Evolutionary conservation across 2,113 vertebrate genomes (phyloP).

Genomic region (Microtus ochrogaster): DNA sequence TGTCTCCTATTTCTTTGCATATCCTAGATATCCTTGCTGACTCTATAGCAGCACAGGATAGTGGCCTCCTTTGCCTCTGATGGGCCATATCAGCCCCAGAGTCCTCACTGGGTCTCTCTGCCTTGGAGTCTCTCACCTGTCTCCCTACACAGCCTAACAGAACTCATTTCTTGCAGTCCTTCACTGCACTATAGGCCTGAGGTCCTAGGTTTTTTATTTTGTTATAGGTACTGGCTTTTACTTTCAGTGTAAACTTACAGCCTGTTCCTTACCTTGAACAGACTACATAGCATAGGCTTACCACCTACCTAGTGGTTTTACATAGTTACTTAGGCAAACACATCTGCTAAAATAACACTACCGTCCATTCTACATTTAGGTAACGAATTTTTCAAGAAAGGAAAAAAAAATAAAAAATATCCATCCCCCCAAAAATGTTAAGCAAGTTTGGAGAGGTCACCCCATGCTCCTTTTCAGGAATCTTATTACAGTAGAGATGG

Average conservation of each 20-base stretch:
- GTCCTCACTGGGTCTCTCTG: not conserved
- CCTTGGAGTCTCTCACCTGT: not conserved
- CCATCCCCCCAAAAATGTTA: not conserved
- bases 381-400: not conserved
- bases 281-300: not conserved
- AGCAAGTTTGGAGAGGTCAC: not conserved
- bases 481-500: not conserved
- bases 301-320: not conserved
- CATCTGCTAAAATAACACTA: not conserved
- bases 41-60: not conserved
- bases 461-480: not conserved
- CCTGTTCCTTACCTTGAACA: not conserved
- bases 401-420: not conserved
- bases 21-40: not conserved
- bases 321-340: not conserved
- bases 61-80: not conserved
- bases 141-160: not conserved
- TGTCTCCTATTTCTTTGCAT: not conserved
- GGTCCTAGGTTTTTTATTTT: not conserved
- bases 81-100: not conserved
- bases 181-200: not conserved
- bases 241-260: not conserved
- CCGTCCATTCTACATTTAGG: not conserved
- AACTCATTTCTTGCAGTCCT: not conserved
- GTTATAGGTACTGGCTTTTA: constrained; percentile 36